Conservation (phyloP, 2,113 vertebrate species). For the Takifugu bimaculatus region DNA sequence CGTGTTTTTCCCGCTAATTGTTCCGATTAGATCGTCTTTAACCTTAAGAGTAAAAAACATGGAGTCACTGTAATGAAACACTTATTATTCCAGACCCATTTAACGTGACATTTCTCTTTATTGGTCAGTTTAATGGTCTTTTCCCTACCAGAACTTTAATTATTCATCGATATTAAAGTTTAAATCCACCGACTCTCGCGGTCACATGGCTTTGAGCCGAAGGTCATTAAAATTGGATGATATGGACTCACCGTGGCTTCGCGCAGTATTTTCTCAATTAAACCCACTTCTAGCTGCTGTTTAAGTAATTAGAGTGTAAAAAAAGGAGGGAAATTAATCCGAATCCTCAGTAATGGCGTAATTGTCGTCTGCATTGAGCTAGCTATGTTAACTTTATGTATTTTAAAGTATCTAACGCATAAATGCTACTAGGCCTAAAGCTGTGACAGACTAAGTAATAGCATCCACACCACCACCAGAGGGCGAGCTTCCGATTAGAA, state of each 20-base stretch:
- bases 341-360: no score
- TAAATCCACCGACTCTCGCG: constrained; percentile 52
- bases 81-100: constrained; percentile 43
- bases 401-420: no score
- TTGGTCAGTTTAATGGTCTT: constrained; percentile 63
- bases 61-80: constrained; percentile 40
- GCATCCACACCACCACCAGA: no score
- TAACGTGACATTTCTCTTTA: constrained; percentile 61
- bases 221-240: constrained; percentile 50
- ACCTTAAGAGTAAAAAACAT: constrained; percentile 42
- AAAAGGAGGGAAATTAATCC: no score
- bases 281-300: background rate
- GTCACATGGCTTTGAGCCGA: constrained; percentile 43
- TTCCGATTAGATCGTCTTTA: constrained; percentile 32
- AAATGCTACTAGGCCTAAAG: no score
- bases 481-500: no score
- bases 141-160: constrained; percentile 62
- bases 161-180: constrained; percentile 73
- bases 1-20: background rate
- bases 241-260: constrained; percentile 21
- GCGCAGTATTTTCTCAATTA: no score
- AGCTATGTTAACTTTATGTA: no score
- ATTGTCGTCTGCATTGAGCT: no score
- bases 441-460: no score
- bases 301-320: no score